Conservation (phyloP, 2,888 invertebrate species). For the Arenicola marina region DNA sequence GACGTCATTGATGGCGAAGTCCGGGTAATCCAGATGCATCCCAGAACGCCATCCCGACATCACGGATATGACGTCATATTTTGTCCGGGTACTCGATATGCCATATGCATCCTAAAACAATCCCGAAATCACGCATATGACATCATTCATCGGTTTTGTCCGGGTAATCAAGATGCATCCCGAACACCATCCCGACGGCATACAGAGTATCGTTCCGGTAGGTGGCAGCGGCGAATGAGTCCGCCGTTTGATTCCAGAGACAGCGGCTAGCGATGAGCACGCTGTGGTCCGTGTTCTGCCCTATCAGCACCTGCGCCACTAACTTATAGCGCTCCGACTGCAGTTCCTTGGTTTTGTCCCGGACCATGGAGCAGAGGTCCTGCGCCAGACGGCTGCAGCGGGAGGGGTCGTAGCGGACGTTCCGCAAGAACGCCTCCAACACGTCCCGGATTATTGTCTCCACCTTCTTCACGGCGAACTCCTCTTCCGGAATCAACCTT, state of each 20-base stretch:
- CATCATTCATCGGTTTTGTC: too few species aligned
- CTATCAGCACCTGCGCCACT: conserved; percentile 33
- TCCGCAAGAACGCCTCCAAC: too few species aligned
- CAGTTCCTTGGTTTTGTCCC: conserved; percentile 31
- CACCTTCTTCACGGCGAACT: too few species aligned
- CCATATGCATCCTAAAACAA: too few species aligned
- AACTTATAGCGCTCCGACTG: conserved; percentile 30
- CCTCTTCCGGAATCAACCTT: too few species aligned
- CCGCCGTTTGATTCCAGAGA: conserved; percentile 33
- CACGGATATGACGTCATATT: too few species aligned
- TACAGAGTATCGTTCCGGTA: conserved; percentile 31
- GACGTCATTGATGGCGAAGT: too few species aligned
- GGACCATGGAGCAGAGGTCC: conserved; percentile 29
- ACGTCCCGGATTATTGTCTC: too few species aligned
- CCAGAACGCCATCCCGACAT: too few species aligned
- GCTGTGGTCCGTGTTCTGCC: conserved; percentile 34
- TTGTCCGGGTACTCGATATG: too few species aligned
- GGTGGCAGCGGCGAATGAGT: conserved; percentile 33
- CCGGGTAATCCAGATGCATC: too few species aligned
- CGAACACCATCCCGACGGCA: conserved; percentile 34
- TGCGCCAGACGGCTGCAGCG: conserved; percentile 29
- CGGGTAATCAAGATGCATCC: conserved; percentile 31
- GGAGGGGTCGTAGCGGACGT: conserved; percentile 8
- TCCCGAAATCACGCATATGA: too few species aligned
- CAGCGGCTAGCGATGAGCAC: conserved; percentile 36